Base-by-base conservation (phyloP, 2,888 invertebrate genomes). In the Papilio protenor region DNA sequence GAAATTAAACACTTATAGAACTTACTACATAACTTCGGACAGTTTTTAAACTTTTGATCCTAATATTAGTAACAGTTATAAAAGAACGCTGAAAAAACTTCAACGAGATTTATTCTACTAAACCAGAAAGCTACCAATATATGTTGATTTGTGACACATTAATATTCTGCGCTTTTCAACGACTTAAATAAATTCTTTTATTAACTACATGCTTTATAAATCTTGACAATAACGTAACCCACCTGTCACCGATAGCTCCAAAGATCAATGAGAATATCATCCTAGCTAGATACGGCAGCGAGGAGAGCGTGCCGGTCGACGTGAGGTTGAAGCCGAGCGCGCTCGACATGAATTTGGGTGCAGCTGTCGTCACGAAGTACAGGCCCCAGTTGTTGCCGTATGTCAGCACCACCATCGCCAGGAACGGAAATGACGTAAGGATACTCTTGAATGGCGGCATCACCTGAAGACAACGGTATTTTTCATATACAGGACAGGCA, bases 361-460 rank as follows among this genome's bases (percentile, higher is more conserved):
- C 97, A 0, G 97, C 96, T 0, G 97, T 97, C 90, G 97, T 95
- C 76, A 96, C 95, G 88, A 97, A 97, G 90, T 96, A 97, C 6
- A 97, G 85, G 0, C 97, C 96, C 96, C 97, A 97, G 83, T 96
- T 94, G 88, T 96, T 97, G 47, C 97, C 97, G 84, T 96, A 97
- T 97, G 97, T 33, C 5, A 97, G 92, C 0, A 96, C 80, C 18
- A 96, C 87, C 85, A 97, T 92, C 0, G 96, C 96, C 90, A 96
- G 94, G 91, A 97, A 97, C 0, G 97, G 97, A 79, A 96, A 84
- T 0, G 97, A 97, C 0, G 95, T 91, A n/a, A 96, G 84, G 64
- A 97, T 96, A 33, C 94, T 91, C 80, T 89, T 92, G 83, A 97
- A 95, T 0, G 97, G 97, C 0, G 97, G 97, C 57, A 96, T 94